Conservation (phyloP, 2,888 invertebrate species). For the Melikaiella ostensackeni region DNA sequence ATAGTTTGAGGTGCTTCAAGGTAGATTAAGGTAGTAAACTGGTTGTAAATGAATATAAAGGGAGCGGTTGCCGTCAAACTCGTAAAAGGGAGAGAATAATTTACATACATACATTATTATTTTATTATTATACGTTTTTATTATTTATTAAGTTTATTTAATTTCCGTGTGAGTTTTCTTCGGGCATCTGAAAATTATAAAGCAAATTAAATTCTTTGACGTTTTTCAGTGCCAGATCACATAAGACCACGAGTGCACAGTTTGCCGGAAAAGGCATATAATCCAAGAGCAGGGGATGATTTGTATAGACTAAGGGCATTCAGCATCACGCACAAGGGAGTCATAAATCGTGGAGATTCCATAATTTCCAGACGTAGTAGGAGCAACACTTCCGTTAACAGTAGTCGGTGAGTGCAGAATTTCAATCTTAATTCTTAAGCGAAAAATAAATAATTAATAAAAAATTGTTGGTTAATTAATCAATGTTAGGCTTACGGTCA, state of each 20-base stretch:
- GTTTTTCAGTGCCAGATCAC: conserved; percentile 87
- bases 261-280: conserved; percentile 91
- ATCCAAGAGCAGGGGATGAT: conserved; percentile 90
- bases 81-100: too few species aligned
- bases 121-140: neutral
- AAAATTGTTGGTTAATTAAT: too few species aligned
- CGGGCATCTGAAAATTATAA: too few species aligned
- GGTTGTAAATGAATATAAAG: too few species aligned
- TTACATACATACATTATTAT: neutral
- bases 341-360: conserved; percentile 93
- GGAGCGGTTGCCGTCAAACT: too few species aligned
- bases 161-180: too few species aligned
- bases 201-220: neutral
- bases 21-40: too few species aligned
- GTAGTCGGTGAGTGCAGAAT: conserved; percentile 82
- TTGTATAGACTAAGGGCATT: conserved; percentile 90
- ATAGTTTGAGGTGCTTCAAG: too few species aligned
- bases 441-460: neutral
- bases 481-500: too few species aligned
- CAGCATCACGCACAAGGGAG: conserved; percentile 92
- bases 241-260: conserved; percentile 90
- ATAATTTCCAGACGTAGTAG: conserved; percentile 91
- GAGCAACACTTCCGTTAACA: conserved; percentile 92
- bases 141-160: too few species aligned
- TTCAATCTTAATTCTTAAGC: neutral